Evolutionary conservation across 2,888 invertebrate genomes (phyloP).

Genomic region (Epinotia brunnichana): DNA sequence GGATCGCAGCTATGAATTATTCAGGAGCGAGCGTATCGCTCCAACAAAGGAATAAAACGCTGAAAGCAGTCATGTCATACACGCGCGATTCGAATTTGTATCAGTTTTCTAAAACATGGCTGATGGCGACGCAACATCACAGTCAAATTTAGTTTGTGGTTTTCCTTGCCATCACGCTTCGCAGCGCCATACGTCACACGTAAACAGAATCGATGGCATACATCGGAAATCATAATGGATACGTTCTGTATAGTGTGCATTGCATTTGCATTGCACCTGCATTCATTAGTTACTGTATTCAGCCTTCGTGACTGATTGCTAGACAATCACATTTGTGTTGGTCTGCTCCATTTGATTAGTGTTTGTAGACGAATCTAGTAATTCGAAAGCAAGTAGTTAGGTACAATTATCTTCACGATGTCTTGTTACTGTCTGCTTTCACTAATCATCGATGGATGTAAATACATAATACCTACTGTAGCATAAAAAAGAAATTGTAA

Average conservation of each 20-base stretch:
- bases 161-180: too few species aligned
- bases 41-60: conserved; percentile 41
- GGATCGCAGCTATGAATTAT: conserved; percentile 71
- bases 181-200: neutral
- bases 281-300: conserved; percentile 7
- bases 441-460: neutral
- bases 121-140: conserved; percentile 3
- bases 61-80: conserved; percentile 43
- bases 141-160: conserved; percentile 17
- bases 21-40: conserved; percentile 56
- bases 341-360: conserved; percentile 20
- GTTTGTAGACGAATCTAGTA: neutral
- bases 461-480: neutral
- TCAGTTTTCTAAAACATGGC: conserved; percentile 30
- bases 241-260: neutral
- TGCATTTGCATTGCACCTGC: neutral
- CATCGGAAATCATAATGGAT: conserved; percentile 21
- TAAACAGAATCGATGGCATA: conserved; percentile 11
- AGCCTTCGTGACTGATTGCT: conserved; percentile 17
- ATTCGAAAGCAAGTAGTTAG: neutral
- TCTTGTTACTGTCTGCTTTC: too few species aligned
- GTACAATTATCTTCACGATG: too few species aligned
- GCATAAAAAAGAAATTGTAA: too few species aligned
- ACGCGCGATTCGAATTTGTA: conserved; percentile 44
- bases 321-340: conserved; percentile 20